Percentiles rank a stretch among this genome's conserved stretches.
Evolutionary conservation across 2,888 invertebrate genomes (phyloP).

Genomic region (Scaptomyza caliginosa): DNA sequence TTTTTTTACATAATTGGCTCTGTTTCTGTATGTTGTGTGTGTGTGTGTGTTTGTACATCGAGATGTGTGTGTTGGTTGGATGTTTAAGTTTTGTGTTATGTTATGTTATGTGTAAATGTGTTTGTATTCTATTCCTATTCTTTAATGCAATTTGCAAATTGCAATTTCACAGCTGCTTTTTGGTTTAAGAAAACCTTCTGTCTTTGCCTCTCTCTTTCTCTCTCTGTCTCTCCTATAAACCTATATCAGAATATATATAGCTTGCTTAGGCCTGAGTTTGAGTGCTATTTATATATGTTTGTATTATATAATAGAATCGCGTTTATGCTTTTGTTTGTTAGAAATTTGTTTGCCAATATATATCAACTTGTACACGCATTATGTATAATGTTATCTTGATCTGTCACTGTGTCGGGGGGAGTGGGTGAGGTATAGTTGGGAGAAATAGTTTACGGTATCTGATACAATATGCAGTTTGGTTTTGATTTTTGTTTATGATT

Average conservation of each 20-base stretch:
- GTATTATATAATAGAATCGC: constrained; percentile 7
- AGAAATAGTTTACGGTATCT: constrained; percentile 18
- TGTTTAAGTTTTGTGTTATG: constrained; percentile 14
- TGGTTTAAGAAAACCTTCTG: neutral
- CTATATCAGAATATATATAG: neutral
- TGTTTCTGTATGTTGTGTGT: constrained; percentile 9
- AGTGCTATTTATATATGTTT: neutral
- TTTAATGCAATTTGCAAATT: constrained; percentile 40
- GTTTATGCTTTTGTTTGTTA: constrained; percentile 30
- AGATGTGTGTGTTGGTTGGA: constrained; percentile 1
- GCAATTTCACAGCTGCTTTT: constrained; percentile 32
- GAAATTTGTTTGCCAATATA: constrained; percentile 54
- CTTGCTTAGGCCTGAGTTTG: constrained; percentile 5
- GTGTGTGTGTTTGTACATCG: constrained; percentile 13
- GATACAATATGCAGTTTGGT: constrained; percentile 20
- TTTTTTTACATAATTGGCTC: neutral
- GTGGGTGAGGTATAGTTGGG: too few species aligned
- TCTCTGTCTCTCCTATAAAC: too few species aligned
- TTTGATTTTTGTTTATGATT: constrained; percentile 33
- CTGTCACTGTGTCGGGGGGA: constrained; percentile 32
- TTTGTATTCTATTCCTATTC: neutral
- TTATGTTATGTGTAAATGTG: constrained; percentile 4
- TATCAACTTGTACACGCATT: constrained; percentile 83
- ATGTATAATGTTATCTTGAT: constrained; percentile 83
- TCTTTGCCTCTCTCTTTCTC: neutral